A percentile compares a stretch with the other conserved stretches of the same genome.
Evolutionary conservation across 2,888 invertebrate species (phyloP).

Genomic region (Dione vanillae): DNA sequence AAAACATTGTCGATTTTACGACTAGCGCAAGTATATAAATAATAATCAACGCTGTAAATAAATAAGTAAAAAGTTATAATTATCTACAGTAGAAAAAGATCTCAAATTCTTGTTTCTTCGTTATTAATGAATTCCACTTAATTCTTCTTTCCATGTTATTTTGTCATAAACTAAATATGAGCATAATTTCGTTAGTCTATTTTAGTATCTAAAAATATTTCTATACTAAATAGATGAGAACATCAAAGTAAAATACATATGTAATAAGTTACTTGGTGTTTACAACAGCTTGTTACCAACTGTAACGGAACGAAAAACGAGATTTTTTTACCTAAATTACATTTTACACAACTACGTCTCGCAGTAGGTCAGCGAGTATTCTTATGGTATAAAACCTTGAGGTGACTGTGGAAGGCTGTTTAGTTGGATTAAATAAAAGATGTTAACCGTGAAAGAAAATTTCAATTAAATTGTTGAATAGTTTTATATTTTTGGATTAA

Average conservation of each 20-base stretch:
- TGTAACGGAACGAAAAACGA: neutral
- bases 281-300: neutral
- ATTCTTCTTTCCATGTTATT: no score
- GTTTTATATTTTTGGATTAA: neutral
- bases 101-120: no score
- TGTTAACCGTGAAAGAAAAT: constrained; percentile 21
- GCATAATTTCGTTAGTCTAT: no score
- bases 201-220: no score
- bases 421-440: constrained; percentile 12
- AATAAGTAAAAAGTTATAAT: neutral
- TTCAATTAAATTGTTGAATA: neutral
- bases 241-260: no score
- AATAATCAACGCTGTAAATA: neutral
- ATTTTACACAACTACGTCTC: neutral
- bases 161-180: no score
- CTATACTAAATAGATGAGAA: no score
- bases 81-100: no score
- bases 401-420: constrained; percentile 9
- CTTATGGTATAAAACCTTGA: constrained; percentile 18
- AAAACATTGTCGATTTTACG: neutral
- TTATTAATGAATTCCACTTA: no score
- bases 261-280: no score
- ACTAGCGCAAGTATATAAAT: neutral
- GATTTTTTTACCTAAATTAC: neutral
- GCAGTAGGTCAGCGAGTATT: constrained; percentile 22